Base-by-base conservation (phyloP, 1,140 invertebrate species). In the Drosophila burlai region DNA sequence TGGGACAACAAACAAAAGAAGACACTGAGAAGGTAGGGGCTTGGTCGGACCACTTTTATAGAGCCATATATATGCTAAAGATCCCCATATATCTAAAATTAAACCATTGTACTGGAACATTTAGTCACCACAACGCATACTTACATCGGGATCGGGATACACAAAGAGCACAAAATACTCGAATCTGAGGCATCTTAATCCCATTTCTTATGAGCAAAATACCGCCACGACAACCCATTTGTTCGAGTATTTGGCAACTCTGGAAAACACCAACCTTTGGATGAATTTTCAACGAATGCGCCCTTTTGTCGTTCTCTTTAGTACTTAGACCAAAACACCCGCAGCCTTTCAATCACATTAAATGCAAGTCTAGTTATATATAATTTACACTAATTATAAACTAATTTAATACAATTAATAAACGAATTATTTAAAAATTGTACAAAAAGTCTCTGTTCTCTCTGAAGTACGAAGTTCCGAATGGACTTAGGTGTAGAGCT, bases 301-400 rank as follows among this genome's bases (percentile, higher is more conserved):
- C 65, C 65, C 46, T 71, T 62, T 81, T 62, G 59, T 64, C 42
- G 45, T 57, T 66, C 79, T 89, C 73, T 54, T 76, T 90, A 89
- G 81, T 81, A 81, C 34, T 79, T 85, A 86, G 80, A 87, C 79
- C 83, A 82, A 86, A 80, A 90, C 84, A 84, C 85, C 71, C 81
- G 72, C 85, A 89, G 85, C 81, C 85, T 90, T 85, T 84, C 67
- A 81, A 84, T 84, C 68, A 69, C 52, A 83, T 77, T 58, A 66
- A 74, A 87, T 69, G 76, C 68, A 80, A 72, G 61, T 80, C 79
- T 89, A 90, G 78, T 80, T 80, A 84, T 89, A 82, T 89, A 85
- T 89, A 78, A 90, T 89, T 89, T 90, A 90, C 71, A 85, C 68
- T 85, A 72, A 90, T 72, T 84, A 78, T 84, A 89, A 66, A 77